Conservation (phyloP, 2,113 vertebrate species). For the Cairina moschata region DNA sequence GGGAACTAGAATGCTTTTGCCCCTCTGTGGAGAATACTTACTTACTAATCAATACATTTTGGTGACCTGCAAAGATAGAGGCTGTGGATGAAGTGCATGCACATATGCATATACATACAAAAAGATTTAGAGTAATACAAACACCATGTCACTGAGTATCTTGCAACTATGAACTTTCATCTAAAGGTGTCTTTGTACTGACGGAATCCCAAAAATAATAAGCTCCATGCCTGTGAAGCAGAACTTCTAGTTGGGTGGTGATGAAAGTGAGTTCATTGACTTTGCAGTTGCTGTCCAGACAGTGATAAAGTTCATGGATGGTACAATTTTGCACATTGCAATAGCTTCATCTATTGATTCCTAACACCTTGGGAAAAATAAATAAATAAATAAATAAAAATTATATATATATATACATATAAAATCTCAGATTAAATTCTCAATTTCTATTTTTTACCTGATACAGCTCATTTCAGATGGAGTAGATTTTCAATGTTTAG, state of each 20-base stretch:
- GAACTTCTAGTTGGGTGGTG: neutral
- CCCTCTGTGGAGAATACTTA: neutral
- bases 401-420: too few species aligned
- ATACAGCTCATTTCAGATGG: neutral
- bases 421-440: neutral
- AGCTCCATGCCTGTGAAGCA: neutral
- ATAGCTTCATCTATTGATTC: neutral
- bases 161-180: neutral
- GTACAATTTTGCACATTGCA: accelerated
- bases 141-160: neutral
- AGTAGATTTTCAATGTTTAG: neutral
- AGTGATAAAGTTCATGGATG: neutral
- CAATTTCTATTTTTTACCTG: neutral
- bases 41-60: neutral
- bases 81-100: neutral
- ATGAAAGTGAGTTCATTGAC: neutral
- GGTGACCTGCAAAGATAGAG: neutral
- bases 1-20: neutral
- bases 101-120: neutral
- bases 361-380: accelerated
- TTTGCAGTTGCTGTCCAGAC: neutral
- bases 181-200: neutral
- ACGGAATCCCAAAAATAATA: neutral
- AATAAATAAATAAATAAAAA: neutral
- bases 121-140: neutral